Percentiles rank a stretch among this genome's conserved stretches.
phyloP scores from a whole-genome alignment of 1,140 invertebrate species.

The Diorhabda sublineata region DNA sequence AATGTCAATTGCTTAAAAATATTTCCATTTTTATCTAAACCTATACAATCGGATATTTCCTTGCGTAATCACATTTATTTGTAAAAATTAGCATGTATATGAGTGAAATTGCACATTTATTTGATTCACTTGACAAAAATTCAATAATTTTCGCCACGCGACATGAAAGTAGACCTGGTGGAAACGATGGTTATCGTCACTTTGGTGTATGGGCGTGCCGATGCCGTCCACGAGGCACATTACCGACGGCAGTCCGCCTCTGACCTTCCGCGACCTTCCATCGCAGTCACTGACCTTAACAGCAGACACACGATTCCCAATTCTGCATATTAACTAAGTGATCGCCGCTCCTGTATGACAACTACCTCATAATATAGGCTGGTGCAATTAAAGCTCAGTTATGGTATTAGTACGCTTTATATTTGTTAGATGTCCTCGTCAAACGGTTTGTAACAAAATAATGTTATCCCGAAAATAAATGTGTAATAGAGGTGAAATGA shows the following conservation, averaged over 20 bases:
- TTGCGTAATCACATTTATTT: no score
- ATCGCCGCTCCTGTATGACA: neutral
- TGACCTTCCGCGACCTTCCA: constrained; percentile 28
- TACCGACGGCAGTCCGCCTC: constrained; percentile 1
- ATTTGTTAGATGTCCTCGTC: no score
- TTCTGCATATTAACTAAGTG: constrained; percentile 9
- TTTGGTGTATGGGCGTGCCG: constrained; percentile 18
- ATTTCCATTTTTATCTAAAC: no score
- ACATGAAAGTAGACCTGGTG: neutral
- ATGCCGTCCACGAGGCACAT: constrained; percentile 15
- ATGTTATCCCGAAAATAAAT: no score
- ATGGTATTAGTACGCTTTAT: neutral
- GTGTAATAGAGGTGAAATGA: no score
- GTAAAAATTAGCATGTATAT: no score
- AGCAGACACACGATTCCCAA: neutral
- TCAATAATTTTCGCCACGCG: no score
- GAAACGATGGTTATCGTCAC: constrained; percentile 3
- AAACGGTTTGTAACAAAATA: no score
- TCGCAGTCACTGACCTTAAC: constrained; percentile 25
- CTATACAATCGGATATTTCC: no score
- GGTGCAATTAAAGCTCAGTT: neutral
- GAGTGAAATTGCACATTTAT: no score
- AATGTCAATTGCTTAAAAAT: no score
- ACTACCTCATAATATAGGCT: constrained; percentile 2
- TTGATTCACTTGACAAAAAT: no score